Evolutionary conservation across 2,888 invertebrate species (phyloP), one percentile per base, ranked within the genome.

Genomic region (Chromoteleia sp.): DNA sequence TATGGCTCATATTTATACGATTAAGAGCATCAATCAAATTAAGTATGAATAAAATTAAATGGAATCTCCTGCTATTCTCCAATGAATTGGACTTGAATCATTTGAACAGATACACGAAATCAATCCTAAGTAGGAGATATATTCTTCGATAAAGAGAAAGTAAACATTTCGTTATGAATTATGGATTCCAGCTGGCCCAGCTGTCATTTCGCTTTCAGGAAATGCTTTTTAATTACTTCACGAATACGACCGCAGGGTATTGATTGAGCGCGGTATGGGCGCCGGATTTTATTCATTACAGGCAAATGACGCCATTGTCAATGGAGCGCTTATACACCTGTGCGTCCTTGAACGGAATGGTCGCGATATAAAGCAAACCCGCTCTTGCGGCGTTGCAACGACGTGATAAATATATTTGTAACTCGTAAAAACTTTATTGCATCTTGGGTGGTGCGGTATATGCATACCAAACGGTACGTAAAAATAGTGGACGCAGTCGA

Each of bases 341-440:
- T 76, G 50, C 76, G 76, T 59, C 76, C 76, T 81, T 81, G 71
- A 50, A 41, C 63, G 52, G 48, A 48, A 56, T 45, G 67, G 48
- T 45, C 48, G 61, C 61, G 71, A 39, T 71, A 63, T 61, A 67
- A 76, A 81, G 33, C 14, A 25, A 33, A 59, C 59, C 58, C 65
- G 33, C 36, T 71, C 30, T 52, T 56, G 59, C 65, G 71, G 59
- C 45, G 41, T 14, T 45, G 76, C 75, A 67, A 76, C 59, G 76
- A 76, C 67, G 81, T 67, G 75, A 81, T 81, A 81, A 81, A 81
- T 81, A 81, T 76, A 76, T 81, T 81, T 81, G 75, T 65, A 76
- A 70, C 81, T 81, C 76, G 70, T 81, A 81, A 81, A 76, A 80
- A 75, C 68, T 80, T 80, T 70, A 75, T 70, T 75, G 29, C 80